Base-by-base conservation (phyloP, 2,113 vertebrate genomes). In the Urocolius indicus region DNA sequence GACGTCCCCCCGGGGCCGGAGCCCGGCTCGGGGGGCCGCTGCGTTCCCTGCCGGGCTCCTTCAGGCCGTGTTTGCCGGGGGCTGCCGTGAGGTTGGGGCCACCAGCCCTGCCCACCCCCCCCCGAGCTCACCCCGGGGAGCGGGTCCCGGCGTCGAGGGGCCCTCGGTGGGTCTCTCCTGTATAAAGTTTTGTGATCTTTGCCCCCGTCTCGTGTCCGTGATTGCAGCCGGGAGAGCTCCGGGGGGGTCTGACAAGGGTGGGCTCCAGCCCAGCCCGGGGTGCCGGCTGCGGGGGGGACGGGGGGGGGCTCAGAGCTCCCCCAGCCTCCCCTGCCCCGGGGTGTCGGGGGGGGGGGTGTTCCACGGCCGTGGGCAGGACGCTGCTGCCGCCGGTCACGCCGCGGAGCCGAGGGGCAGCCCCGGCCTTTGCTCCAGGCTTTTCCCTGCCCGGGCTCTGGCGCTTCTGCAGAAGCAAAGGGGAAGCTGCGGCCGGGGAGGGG, bases 131-230 rank as follows among this genome's bases (percentile, higher is more conserved):
- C 19, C 29, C 0, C 0, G 10, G 52, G 58, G 34, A 13, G 59
- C 65, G 18, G n/a, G 3, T 34, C 1, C n/a, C n/a, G 27, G 52
- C 38, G 38, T 52, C 0, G 9, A 66, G 93, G 87, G 81, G 68
- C 89, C 23, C 1, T 13, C 0, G n/a, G 16, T 2, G 4, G 34
- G 61, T 93, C 87, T 75, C 68, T 86, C 65, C 62, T 96, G 80
- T 94, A 94, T 96, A 96, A 96, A 96, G 89, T 96, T 96, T 89
- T 94, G 84, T 91, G 94, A 91, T 49, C 84, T 96, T 94, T 91
- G 16, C 41, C 89, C 30, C 16, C 71, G 84, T 16, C 11, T 41
- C 0, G 4, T 2, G 24, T 92, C 51, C 0, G 0, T 92, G 49
- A 58, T 23, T 84, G 45, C 26, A 7, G 11, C 1, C 0, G 0